A percentile compares a stretch with the other conserved stretches of the same genome.
Evolutionary conservation across 35 echinoderm and acorn worm species (phyloP).

Genomic region (Eucidaris tribuloides): DNA sequence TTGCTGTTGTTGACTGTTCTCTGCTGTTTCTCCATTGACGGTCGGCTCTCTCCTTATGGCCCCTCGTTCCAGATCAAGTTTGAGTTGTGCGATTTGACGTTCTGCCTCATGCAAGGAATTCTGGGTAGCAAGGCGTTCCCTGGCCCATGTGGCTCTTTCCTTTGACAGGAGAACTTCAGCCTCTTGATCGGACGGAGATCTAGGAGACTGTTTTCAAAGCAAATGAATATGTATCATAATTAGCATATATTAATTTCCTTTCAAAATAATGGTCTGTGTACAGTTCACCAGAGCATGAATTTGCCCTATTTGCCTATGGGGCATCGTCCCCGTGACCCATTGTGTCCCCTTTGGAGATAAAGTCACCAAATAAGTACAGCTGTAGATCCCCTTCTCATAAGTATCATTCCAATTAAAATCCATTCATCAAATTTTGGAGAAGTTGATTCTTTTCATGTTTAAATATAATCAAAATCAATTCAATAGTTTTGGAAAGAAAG

Average conservation of each 20-base stretch:
- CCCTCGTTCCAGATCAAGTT: slow-evolving; percentile 64
- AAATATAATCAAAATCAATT: no score
- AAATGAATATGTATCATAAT: no score
- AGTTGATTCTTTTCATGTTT: no score
- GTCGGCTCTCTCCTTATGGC: slow-evolving; percentile 28
- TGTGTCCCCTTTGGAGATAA: no score
- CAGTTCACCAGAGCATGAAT: background rate
- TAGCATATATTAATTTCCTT: background rate
- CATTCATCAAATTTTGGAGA: no score
- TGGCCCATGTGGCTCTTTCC: slow-evolving; percentile 75
- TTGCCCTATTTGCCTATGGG: background rate
- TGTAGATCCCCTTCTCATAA: no score
- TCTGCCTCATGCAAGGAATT: slow-evolving; percentile 74
- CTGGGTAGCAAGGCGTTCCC: slow-evolving; percentile 68
- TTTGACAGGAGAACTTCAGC: slow-evolving; percentile 31
- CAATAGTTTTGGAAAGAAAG: no score
- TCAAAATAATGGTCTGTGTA: background rate
- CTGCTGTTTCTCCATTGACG: slow-evolving; percentile 43
- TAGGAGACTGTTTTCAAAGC: slow-evolving; percentile 49
- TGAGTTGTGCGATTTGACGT: slow-evolving; percentile 73
- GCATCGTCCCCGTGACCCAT: no score
- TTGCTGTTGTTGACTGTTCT: slow-evolving; percentile 79
- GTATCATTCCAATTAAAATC: no score
- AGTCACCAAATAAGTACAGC: no score
- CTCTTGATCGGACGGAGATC: slow-evolving; percentile 6